Conservation (phyloP, 2,113 vertebrate genomes). For the Spea bombifrons region DNA sequence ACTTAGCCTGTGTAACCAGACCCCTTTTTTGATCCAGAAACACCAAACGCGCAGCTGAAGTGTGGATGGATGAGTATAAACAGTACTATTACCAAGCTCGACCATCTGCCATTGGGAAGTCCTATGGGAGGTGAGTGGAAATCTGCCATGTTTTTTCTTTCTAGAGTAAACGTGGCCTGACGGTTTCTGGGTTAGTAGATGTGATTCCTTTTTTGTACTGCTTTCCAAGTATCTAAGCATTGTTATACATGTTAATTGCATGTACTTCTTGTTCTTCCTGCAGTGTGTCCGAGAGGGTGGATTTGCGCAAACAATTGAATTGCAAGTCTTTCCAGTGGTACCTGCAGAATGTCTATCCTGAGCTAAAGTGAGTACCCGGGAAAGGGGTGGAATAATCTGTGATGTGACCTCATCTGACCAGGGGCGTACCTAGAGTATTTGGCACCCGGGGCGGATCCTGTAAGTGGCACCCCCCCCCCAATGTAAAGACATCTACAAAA, state of each 20-base stretch:
- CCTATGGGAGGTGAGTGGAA: conserved; percentile 84
- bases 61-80: conserved; percentile 99
- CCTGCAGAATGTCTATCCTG: conserved; percentile 93
- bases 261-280: conserved; percentile 4
- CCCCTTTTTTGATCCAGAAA: conserved; percentile 68
- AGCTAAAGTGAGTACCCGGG: conserved; percentile 83
- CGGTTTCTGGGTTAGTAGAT: too few relatives aligned
- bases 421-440: too few relatives aligned
- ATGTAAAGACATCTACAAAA: too few relatives aligned
- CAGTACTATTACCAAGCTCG: conserved; percentile 94
- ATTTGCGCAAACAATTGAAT: conserved; percentile 84
- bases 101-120: conserved; percentile 90
- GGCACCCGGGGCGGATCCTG: too few relatives aligned
- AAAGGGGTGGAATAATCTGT: background rate
- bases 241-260: background rate
- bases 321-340: conserved; percentile 98
- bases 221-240: too few relatives aligned
- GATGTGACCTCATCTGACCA: background rate
- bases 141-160: too few relatives aligned
- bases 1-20: too few relatives aligned
- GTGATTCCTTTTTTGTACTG: too few relatives aligned
- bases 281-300: conserved; percentile 83
- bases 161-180: too few relatives aligned
- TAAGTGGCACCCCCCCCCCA: too few relatives aligned
- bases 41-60: conserved; percentile 91